Conservation (phyloP, 2,888 invertebrate species). For the Volucella inanis region DNA sequence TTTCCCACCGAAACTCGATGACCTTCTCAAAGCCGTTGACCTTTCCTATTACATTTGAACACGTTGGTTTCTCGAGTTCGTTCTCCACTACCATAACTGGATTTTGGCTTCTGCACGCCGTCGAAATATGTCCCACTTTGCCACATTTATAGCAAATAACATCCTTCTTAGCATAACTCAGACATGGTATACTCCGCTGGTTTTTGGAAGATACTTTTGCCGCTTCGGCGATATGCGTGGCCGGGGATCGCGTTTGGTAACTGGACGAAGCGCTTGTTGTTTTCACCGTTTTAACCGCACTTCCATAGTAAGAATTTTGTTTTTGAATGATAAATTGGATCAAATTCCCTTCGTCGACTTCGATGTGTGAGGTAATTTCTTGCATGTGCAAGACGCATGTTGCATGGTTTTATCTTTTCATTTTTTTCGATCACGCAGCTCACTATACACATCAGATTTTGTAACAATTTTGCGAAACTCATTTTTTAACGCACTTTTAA, state of each 20-base stretch:
- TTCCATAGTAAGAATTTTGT: too few relatives aligned
- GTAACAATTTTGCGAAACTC: background rate
- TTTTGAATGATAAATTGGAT: too few relatives aligned
- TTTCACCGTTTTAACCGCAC: too few relatives aligned
- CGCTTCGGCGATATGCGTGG: too few relatives aligned
- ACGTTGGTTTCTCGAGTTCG: background rate
- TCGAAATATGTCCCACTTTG: too few relatives aligned
- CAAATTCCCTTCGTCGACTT: background rate
- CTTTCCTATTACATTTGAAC: background rate
- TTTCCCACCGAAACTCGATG: background rate
- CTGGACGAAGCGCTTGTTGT: too few relatives aligned
- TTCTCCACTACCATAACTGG: background rate
- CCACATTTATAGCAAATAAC: too few relatives aligned
- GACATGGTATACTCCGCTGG: too few relatives aligned
- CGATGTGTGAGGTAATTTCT: background rate
- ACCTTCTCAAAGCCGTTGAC: background rate
- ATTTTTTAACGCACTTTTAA: background rate
- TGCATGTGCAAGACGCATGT: conserved; percentile 3
- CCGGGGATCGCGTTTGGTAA: too few relatives aligned
- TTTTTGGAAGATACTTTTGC: too few relatives aligned
- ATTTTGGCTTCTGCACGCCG: too few relatives aligned
- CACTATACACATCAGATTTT: background rate
- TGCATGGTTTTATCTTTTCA: background rate
- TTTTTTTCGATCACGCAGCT: conserved; percentile 5
- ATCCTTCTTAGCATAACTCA: too few relatives aligned